phyloP scores from a whole-genome alignment of 23 tunicate genomes.

The Halocynthia roretzi region DNA sequence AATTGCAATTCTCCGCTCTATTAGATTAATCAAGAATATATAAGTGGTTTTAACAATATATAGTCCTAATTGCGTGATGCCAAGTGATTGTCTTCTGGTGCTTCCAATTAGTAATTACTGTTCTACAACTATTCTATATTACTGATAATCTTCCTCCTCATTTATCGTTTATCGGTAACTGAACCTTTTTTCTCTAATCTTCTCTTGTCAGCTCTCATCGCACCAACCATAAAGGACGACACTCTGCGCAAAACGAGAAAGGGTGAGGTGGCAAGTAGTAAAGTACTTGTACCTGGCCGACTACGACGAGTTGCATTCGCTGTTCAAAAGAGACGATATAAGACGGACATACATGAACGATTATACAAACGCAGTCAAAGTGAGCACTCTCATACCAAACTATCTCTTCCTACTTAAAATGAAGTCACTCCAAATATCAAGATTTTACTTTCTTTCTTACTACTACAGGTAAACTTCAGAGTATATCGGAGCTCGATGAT shows the following conservation, averaged over 20 bases:
- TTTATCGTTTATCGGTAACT: too few relatives aligned
- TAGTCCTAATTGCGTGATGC: too few relatives aligned
- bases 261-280: slow-evolving; percentile 8
- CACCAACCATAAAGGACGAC: slow-evolving; percentile 8
- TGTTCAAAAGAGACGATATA: slow-evolving; percentile 19
- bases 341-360: slow-evolving; percentile 10
- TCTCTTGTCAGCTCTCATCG: slow-evolving; percentile 18
- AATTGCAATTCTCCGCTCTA: too few relatives aligned
- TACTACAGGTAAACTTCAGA: neutral
- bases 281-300: neutral
- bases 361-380: neutral
- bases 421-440: too few relatives aligned
- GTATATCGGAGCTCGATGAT: slow-evolving; percentile 3
- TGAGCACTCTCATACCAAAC: neutral
- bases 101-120: too few relatives aligned
- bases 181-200: neutral
- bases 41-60: too few relatives aligned
- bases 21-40: too few relatives aligned
- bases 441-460: too few relatives aligned
- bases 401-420: too few relatives aligned
- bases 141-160: too few relatives aligned
- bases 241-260: slow-evolving; percentile 1
- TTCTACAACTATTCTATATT: too few relatives aligned
- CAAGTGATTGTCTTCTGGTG: too few relatives aligned
- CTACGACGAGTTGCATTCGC: slow-evolving; percentile 16